Percentiles rank a stretch among this genome's conserved stretches.
Evolutionary conservation across 2,888 invertebrate genomes (phyloP).

Genomic region (Andrena praecox): DNA sequence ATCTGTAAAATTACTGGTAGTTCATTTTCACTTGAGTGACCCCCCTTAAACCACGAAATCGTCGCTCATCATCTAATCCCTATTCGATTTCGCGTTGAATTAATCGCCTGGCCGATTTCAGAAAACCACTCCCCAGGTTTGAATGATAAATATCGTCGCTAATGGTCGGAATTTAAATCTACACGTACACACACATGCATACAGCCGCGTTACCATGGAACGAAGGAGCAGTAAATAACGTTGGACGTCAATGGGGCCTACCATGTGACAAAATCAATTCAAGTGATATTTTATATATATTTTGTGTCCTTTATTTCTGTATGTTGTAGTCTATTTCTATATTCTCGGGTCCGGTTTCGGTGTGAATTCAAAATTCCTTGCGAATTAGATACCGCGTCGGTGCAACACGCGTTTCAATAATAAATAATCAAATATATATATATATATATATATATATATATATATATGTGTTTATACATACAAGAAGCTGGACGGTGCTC

Average conservation of each 20-base stretch:
- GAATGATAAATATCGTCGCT: conserved; percentile 28
- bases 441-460: too few species aligned
- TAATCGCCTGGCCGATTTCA: conserved; percentile 5
- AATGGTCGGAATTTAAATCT: conserved; percentile 43
- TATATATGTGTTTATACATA: not conserved
- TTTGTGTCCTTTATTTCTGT: conserved; percentile 73
- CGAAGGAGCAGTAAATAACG: conserved; percentile 68
- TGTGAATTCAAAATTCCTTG: conserved; percentile 69
- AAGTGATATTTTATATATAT: conserved; percentile 76
- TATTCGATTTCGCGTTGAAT: not conserved
- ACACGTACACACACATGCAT: not conserved
- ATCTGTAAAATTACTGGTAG: too few species aligned
- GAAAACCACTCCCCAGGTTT: conserved; percentile 27
- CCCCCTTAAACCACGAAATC: not conserved
- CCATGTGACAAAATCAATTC: conserved; percentile 82
- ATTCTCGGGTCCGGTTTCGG: conserved; percentile 47
- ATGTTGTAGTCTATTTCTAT: conserved; percentile 65
- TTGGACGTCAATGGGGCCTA: conserved; percentile 73
- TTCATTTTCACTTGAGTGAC: too few species aligned
- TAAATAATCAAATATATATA: not conserved
- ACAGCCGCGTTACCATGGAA: conserved; percentile 72
- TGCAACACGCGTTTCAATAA: conserved; percentile 31
- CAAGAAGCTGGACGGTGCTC: conserved; percentile 39
- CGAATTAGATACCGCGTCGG: conserved; percentile 53
- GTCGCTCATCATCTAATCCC: not conserved